These are phyloP conservation scores for Trachymyrmex cornetzi DNA, from an alignment of 1,140 invertebrate genomes.

Conservation along the genomic window DNA sequence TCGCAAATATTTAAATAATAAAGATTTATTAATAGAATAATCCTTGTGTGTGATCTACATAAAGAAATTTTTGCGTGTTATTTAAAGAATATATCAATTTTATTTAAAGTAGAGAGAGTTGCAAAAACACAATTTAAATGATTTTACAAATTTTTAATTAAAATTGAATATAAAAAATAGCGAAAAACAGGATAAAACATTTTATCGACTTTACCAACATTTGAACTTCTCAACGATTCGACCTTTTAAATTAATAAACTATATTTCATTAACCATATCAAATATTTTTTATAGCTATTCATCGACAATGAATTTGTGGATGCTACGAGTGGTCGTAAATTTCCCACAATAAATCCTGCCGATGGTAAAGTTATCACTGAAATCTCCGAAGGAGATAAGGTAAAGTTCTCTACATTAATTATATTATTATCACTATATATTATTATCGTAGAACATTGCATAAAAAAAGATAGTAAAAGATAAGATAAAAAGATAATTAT, in stretches of 20 bases:
- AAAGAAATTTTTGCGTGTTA: background rate
- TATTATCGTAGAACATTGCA: background rate
- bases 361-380: constrained; percentile 92
- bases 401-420: constrained; percentile 77
- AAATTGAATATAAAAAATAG: background rate
- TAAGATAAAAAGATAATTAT: background rate
- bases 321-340: constrained; percentile 91
- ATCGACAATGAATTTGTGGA: constrained; percentile 98
- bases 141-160: background rate
- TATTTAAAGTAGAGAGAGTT: background rate
- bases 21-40: background rate
- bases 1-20: background rate
- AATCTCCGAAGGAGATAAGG: constrained; percentile 94
- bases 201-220: background rate
- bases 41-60: background rate
- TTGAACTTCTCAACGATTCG: background rate
- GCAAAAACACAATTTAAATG: background rate
- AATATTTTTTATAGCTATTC: constrained; percentile 91
- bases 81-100: constrained; percentile 4
- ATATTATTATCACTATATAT: background rate
- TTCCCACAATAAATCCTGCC: constrained; percentile 92
- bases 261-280: constrained; percentile 60
- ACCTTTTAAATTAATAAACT: background rate
- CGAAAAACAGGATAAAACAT: background rate
- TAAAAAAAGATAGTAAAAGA: constrained; percentile 3